Base-by-base conservation (phyloP, 2,797 vertebrate genomes). In the Danio aesculapii region DNA sequence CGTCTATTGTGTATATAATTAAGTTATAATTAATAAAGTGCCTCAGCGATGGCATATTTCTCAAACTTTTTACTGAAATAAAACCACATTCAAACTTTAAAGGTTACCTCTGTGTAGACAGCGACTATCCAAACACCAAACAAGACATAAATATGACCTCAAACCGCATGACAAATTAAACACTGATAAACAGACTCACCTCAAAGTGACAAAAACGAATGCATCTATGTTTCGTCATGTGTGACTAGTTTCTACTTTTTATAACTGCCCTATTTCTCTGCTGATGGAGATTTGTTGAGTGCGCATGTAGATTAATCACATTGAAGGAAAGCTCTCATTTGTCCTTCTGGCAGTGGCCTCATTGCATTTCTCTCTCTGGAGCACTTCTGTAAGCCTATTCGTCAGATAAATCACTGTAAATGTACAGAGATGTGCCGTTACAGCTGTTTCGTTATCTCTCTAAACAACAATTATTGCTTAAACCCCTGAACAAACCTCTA, bases 301-400 rank as follows among this genome's bases (percentile, higher is more conserved):
- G 21, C 61, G 50, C 52, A 76, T 74, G 75, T 77, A 83, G 67
- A 76, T 83, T 79, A 85, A 85, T 83, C 75, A 85, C 59, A 63
- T 72, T 74, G 61, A 68, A 76, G 73, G 64, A 83, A 81, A 82
- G 43, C 70, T 68, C 83, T 84, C 74, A 83, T 84, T 86, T 83
- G 64, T 79, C 58, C 81, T 70, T 30, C 68, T 82, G 76, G 80
- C 78, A 74, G 67, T 79, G 47, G 62, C 67, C 79, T 85, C 76
- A 82, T 70, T 77, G 86, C 72, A 80, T 77, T 84, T 72, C 62
- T 81, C 81, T 82, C 39, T 57, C 84, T 69, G 68, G 69, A 87
- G 52, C 79, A 81, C 76, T 85, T 83, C 69, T 44, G 67, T 46
- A 79, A 61, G 55, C 19, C 61, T 63, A 64, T 85, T 85, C 58